A percentile compares a stretch with the other conserved stretches of the same genome.
phyloP scores from a whole-genome alignment of 2,113 vertebrate genomes.

The Aleadryas rufinucha region DNA sequence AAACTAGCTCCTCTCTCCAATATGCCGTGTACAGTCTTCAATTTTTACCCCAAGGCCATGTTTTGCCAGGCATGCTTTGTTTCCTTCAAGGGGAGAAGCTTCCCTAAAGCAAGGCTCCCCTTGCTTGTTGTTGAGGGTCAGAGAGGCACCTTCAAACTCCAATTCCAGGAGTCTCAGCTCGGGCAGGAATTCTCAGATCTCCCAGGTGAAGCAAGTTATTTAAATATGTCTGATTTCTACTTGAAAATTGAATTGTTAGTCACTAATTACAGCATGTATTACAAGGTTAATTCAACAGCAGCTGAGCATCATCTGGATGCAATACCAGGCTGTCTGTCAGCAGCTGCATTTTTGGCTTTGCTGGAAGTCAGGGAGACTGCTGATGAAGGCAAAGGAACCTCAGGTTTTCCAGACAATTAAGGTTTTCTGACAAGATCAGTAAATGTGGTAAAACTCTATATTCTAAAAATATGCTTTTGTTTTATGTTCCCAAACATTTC shows the following conservation, averaged over 20 bases:
- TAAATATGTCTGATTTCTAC: not conserved
- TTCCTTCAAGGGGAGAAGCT: not conserved
- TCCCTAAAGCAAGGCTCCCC: not conserved
- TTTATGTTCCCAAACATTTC: slow-evolving; percentile 41
- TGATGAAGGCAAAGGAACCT: not conserved
- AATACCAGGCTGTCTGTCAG: not conserved
- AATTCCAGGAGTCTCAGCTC: not conserved
- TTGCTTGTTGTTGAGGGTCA: not conserved
- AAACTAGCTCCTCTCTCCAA: not conserved
- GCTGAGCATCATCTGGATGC: not conserved
- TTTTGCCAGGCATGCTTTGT: not conserved
- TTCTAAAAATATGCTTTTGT: slow-evolving; percentile 43
- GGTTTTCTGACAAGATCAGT: slow-evolving; percentile 33
- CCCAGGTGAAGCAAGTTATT: not conserved
- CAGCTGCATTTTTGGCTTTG: not conserved
- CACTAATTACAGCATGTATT: not conserved
- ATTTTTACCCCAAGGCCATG: not conserved
- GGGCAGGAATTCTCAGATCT: not conserved
- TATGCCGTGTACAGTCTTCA: not conserved
- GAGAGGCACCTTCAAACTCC: not conserved
- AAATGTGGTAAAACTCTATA: slow-evolving; percentile 34
- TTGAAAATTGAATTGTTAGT: not conserved
- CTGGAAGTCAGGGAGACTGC: not conserved
- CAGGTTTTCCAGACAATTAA: slow-evolving; percentile 40
- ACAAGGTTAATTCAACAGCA: not conserved